Conservation (phyloP, 2,888 invertebrate genomes). For the Calameuta pallipes region DNA sequence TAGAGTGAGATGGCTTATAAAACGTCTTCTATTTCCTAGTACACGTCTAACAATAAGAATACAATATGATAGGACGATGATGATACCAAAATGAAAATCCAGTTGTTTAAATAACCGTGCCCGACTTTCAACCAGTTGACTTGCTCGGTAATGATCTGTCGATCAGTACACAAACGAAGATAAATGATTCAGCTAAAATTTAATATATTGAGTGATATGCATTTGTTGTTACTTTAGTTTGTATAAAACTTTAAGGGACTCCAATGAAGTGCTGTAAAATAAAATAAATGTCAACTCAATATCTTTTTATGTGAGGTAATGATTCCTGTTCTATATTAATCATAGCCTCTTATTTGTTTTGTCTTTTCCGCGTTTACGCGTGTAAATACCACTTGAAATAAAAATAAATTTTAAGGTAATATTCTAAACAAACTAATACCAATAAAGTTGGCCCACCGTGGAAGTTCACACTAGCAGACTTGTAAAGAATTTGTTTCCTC, state of each 20-base stretch:
- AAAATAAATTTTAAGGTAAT: neutral
- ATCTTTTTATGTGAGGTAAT: neutral
- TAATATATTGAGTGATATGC: slow-evolving; percentile 26
- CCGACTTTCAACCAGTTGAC: neutral
- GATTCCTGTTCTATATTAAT: neutral
- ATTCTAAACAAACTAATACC: neutral
- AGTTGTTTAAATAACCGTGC: neutral
- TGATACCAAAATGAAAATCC: neutral
- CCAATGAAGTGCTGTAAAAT: slow-evolving; percentile 44
- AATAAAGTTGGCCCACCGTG: neutral
- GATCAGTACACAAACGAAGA: neutral
- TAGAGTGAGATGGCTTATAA: neutral
- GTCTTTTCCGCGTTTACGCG: neutral
- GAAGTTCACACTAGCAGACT: neutral
- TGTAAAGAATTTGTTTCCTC: neutral
- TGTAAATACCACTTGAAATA: neutral
- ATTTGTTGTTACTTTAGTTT: slow-evolving; percentile 38
- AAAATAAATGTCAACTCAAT: slow-evolving; percentile 40
- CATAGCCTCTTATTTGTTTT: neutral
- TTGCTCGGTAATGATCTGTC: neutral
- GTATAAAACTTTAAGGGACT: slow-evolving; percentile 31
- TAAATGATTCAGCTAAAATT: slow-evolving; percentile 1
- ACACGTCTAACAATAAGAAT: neutral
- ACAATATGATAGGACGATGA: neutral
- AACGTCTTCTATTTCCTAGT: neutral